Conservation (phyloP, 2,797 vertebrate species). For the Hephaestus fuliginosus region DNA sequence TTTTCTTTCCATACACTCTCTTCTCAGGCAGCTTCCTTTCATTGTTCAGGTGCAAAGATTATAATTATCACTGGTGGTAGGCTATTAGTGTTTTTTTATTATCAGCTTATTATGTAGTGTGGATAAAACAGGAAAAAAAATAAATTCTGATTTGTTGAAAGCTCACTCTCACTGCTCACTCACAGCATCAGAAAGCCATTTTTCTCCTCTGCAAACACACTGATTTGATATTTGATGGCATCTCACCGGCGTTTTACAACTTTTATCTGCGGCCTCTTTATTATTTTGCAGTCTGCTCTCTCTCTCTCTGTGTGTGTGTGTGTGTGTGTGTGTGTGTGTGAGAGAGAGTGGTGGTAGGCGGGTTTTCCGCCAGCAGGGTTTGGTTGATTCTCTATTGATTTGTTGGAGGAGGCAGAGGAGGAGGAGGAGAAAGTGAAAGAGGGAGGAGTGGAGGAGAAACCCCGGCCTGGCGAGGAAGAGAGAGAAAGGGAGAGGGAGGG, state of each 20-base stretch:
- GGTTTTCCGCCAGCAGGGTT: constrained; percentile 85
- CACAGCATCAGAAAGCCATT: constrained; percentile 5
- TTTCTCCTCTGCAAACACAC: constrained; percentile 14
- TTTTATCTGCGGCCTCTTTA: constrained; percentile 53
- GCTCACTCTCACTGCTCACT: background rate
- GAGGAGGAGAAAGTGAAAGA: constrained; percentile 56
- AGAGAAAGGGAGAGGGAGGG: constrained; percentile 49
- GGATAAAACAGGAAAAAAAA: background rate
- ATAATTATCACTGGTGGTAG: background rate
- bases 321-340: too few species aligned
- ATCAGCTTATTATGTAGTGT: background rate
- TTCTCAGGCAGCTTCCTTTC: background rate
- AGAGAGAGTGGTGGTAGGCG: constrained; percentile 71
- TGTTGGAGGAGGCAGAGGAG: constrained; percentile 72
- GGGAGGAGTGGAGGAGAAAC: constrained; percentile 56
- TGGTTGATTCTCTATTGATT: constrained; percentile 89
- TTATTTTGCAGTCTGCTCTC: constrained; percentile 11
- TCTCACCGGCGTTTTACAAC: constrained; percentile 55
- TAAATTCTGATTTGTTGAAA: background rate
- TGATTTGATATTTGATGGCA: constrained; percentile 34
- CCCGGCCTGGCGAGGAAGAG: constrained; percentile 47
- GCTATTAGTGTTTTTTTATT: background rate
- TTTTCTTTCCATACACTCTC: background rate
- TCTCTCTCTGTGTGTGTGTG: constrained; percentile 1
- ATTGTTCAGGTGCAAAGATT: background rate